phyloP scores from a whole-genome alignment of 1,140 invertebrate genomes.

The Anastrepha ludens region DNA sequence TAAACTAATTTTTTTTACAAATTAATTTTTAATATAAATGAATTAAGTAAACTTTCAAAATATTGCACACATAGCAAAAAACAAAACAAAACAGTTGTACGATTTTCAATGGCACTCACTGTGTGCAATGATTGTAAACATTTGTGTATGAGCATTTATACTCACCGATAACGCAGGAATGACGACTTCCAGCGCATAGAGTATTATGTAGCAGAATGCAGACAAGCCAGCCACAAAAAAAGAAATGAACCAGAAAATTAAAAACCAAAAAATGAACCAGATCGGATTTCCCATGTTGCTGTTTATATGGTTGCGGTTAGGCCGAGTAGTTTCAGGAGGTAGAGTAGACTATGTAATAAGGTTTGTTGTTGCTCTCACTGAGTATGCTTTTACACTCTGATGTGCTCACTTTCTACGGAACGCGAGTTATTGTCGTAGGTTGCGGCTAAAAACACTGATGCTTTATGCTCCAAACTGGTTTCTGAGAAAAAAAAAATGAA shows the following conservation, averaged over 20 bases:
- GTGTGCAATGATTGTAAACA: no score
- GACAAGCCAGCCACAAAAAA: constrained; percentile 85
- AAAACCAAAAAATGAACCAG: constrained; percentile 85
- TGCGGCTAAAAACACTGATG: neutral
- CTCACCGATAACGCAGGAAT: constrained; percentile 78
- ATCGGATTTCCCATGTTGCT: constrained; percentile 75
- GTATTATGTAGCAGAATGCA: constrained; percentile 83
- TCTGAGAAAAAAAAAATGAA: neutral
- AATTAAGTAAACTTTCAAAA: no score
- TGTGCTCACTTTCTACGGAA: neutral
- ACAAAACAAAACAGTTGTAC: no score
- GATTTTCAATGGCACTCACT: no score
- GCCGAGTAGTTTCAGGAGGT: neutral
- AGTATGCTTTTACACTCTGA: constrained; percentile 9
- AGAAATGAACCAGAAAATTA: constrained; percentile 84
- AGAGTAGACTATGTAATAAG: neutral
- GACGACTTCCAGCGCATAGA: constrained; percentile 84
- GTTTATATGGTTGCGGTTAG: neutral
- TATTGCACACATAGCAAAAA: no score
- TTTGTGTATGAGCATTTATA: constrained; percentile 54
- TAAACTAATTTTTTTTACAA: no score
- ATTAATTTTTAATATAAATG: no score
- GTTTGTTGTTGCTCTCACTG: neutral
- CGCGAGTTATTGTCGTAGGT: neutral
- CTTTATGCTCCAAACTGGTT: constrained; percentile 2